Evolutionary conservation across 2,797 vertebrate species (phyloP).

Genomic region (Malacoraja senta): DNA sequence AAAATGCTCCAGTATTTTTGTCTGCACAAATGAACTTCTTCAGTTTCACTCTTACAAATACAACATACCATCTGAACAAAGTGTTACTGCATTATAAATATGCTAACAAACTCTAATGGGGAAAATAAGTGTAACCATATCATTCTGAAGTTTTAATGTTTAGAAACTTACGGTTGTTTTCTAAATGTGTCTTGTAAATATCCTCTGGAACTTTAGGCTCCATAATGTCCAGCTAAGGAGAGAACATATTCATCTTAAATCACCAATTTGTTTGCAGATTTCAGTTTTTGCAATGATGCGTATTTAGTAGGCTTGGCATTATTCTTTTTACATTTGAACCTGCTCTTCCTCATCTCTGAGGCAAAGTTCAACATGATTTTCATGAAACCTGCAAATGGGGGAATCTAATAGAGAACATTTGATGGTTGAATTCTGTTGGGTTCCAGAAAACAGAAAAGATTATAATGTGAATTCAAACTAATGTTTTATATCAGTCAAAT

Average conservation of each 20-base stretch:
- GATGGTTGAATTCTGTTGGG: neutral
- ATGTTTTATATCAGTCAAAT: neutral
- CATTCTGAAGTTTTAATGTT: neutral
- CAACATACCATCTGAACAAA: neutral
- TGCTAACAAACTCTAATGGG: too few relatives aligned
- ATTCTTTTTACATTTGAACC: neutral
- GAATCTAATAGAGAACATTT: neutral
- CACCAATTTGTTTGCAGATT: neutral
- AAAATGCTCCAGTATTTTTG: too few relatives aligned
- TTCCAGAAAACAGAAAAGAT: neutral
- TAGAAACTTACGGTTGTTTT: conserved; percentile 86
- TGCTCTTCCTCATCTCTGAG: neutral
- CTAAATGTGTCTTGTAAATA: conserved; percentile 97
- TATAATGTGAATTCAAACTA: neutral
- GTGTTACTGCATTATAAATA: neutral
- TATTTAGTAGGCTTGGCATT: neutral
- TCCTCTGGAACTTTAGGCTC: conserved; percentile 98
- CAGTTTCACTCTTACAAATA: neutral
- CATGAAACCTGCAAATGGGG: neutral
- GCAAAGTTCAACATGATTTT: neutral
- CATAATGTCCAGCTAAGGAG: conserved; percentile 87
- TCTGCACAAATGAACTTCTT: neutral
- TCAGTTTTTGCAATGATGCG: neutral
- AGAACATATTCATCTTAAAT: neutral
- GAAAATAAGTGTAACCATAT: neutral